phyloP scores from a whole-genome alignment of 1,140 invertebrate species.

The Cyphomyrmex costatus region DNA sequence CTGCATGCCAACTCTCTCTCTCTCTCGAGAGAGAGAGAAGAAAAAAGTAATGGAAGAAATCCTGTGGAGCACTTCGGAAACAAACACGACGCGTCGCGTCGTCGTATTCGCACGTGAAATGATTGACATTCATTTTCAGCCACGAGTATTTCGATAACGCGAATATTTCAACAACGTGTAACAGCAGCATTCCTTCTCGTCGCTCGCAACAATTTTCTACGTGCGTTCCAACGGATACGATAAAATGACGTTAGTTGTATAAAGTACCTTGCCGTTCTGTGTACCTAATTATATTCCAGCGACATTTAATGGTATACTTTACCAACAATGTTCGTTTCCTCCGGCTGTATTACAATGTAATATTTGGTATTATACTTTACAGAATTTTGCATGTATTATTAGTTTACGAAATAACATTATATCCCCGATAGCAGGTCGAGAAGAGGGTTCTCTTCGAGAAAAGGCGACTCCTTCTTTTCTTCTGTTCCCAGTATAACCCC shows the following conservation, averaged over 20 bases:
- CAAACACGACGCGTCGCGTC: not conserved
- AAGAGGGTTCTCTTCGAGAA: conserved; percentile 23
- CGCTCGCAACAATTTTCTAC: conserved; percentile 5
- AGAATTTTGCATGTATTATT: not conserved
- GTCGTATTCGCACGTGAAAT: not conserved
- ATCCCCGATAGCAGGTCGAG: not conserved
- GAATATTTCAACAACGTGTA: conserved; percentile 32
- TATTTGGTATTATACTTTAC: not conserved
- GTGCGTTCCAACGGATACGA: not conserved
- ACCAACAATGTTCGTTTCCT: not conserved
- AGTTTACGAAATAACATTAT: not conserved
- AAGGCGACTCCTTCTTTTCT: conserved; percentile 34
- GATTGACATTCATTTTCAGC: conserved; percentile 40
- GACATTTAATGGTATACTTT: not conserved
- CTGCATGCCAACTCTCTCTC: conserved; percentile 27
- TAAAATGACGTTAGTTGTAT: not conserved
- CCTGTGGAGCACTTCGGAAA: not conserved
- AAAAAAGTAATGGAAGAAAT: conserved; percentile 26
- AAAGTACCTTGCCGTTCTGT: not conserved
- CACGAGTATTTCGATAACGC: conserved; percentile 29
- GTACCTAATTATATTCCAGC: conserved; percentile 17
- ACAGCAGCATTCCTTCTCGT: conserved; percentile 24
- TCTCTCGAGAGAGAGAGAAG: not conserved
- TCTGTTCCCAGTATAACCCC: conserved; percentile 33
- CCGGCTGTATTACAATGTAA: not conserved